Percentiles rank a stretch among this genome's conserved stretches.
phyloP scores from a whole-genome alignment of 2,113 vertebrate species.

The Symphodus melops region DNA sequence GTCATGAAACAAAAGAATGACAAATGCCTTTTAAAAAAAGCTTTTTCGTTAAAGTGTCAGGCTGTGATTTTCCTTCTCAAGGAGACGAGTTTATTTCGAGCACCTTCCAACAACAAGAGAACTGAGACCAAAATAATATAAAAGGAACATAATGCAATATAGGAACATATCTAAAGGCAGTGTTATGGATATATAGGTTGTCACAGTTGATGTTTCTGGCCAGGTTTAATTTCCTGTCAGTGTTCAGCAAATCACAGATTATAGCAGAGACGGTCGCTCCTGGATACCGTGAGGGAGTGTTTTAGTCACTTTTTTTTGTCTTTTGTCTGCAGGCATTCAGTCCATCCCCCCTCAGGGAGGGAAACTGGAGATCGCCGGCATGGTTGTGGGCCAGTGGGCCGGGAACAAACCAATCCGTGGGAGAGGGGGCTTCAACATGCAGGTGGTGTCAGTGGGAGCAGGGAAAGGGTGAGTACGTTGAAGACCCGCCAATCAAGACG shows the following conservation, averaged over 20 bases:
- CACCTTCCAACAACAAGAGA: no score
- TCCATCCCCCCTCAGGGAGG: constrained; percentile 93
- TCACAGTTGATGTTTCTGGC: not conserved
- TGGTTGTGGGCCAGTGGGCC: constrained; percentile 95
- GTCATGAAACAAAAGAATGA: not conserved
- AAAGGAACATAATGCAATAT: not conserved
- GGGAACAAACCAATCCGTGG: constrained; percentile 90
- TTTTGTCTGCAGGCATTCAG: constrained; percentile 84
- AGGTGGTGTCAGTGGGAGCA: constrained; percentile 92
- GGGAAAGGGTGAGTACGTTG: constrained; percentile 86
- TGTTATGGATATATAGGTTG: no score
- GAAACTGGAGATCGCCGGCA: constrained; percentile 93
- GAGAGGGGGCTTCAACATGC: constrained; percentile 90
- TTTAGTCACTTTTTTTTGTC: not conserved
- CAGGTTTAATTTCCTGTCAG: not conserved
- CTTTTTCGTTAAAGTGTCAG: not conserved
- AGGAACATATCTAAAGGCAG: no score
- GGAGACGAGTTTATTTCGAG: not conserved
- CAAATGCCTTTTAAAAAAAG: no score
- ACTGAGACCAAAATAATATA: no score
- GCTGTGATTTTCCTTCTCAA: not conserved
- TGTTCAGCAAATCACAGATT: not conserved
- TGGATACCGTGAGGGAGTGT: no score
- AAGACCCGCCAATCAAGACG: not conserved
- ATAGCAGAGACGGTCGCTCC: no score